phyloP scores from a whole-genome alignment of 2,797 vertebrate species.

The Oreonectes daqikongensis region DNA sequence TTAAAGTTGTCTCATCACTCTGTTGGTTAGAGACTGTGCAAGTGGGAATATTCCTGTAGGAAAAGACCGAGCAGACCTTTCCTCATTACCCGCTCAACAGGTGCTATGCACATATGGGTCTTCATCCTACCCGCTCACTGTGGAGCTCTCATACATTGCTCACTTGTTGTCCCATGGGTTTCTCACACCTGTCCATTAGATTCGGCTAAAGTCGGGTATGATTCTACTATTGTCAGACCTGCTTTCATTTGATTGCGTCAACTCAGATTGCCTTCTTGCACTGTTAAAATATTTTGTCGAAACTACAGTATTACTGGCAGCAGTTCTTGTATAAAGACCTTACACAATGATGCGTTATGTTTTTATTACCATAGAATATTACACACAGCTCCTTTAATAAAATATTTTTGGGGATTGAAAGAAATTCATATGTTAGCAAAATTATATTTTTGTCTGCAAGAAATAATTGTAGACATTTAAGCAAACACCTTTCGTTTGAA shows the following conservation, averaged over 20 bases:
- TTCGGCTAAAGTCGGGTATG: constrained; percentile 13
- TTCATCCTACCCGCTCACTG: constrained; percentile 9
- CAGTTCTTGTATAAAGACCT: no score
- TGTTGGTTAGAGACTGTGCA: background rate
- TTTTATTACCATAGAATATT: no score
- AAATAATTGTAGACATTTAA: no score
- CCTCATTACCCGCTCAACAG: constrained; percentile 45
- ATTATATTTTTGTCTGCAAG: no score
- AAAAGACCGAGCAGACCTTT: constrained; percentile 30
- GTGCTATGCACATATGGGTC: constrained; percentile 23
- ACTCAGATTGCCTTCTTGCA: background rate
- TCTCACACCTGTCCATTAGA: constrained; percentile 34
- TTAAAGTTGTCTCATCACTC: background rate
- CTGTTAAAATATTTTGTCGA: no score
- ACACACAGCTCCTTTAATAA: no score
- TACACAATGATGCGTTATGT: no score
- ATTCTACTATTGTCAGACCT: constrained; percentile 33
- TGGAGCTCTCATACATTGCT: constrained; percentile 13
- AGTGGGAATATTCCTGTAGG: constrained; percentile 2
- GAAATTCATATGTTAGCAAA: no score
- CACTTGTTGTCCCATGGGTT: constrained; percentile 40
- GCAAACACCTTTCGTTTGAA: no score
- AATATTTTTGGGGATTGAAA: no score
- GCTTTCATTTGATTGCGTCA: constrained; percentile 50
- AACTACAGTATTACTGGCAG: no score